Evolutionary conservation across 2,888 invertebrate genomes (phyloP).

Genomic region (Pemphredon lugubris): DNA sequence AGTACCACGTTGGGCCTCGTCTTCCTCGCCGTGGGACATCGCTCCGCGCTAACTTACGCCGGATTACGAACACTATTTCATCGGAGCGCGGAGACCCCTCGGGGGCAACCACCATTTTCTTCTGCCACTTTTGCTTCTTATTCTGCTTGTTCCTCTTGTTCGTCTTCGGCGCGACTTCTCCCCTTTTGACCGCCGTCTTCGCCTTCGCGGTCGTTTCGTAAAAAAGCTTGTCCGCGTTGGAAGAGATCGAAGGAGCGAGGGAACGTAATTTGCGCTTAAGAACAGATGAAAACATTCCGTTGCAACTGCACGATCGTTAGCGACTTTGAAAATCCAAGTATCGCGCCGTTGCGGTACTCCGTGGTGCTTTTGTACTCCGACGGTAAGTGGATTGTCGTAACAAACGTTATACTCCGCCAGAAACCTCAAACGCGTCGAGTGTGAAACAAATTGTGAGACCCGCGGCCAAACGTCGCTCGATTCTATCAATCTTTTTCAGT

Average conservation of each 20-base stretch:
- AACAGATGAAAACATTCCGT: too few relatives aligned
- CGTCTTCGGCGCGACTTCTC: not conserved
- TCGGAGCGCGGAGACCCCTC: slow-evolving; percentile 55
- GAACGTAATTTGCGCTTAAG: too few relatives aligned
- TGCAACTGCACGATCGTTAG: too few relatives aligned
- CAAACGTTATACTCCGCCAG: too few relatives aligned
- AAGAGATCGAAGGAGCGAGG: too few relatives aligned
- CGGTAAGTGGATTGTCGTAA: too few relatives aligned
- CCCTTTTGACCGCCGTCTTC: not conserved
- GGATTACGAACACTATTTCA: slow-evolving; percentile 73
- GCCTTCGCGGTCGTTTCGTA: too few relatives aligned
- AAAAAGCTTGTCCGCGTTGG: too few relatives aligned
- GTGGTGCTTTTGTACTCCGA: too few relatives aligned
- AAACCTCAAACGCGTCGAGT: too few relatives aligned
- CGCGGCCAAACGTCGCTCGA: slow-evolving; percentile 5
- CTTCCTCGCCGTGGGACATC: slow-evolving; percentile 75
- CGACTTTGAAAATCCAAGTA: too few relatives aligned
- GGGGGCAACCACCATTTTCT: slow-evolving; percentile 46
- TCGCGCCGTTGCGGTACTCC: too few relatives aligned
- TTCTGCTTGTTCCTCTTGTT: slow-evolving; percentile 22
- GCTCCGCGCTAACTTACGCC: slow-evolving; percentile 73
- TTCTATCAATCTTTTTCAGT: slow-evolving; percentile 5
- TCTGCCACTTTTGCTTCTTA: slow-evolving; percentile 42
- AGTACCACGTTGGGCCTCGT: slow-evolving; percentile 43
- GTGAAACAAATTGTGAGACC: slow-evolving; percentile 9